Percentiles rank a stretch among this genome's conserved stretches.
phyloP scores from a whole-genome alignment of 2,888 invertebrate genomes.

The Cephus spinipes region DNA sequence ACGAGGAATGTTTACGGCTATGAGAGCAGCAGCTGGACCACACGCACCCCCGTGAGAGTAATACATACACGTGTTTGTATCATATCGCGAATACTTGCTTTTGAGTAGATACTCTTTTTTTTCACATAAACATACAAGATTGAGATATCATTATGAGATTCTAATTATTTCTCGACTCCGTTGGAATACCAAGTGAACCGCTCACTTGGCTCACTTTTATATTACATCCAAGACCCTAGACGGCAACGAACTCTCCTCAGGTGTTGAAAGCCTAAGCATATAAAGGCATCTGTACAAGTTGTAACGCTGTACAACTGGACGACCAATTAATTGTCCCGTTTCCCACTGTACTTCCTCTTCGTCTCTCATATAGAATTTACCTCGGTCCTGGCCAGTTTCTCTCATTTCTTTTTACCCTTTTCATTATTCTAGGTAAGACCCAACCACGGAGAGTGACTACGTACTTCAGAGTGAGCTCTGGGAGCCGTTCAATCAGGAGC shows the following conservation, averaged over 20 bases:
- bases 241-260: not conserved
- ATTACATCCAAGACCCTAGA: not conserved
- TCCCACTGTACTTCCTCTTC: not conserved
- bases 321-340: conserved; percentile 8
- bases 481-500: conserved; percentile 31
- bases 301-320: not conserved
- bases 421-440: conserved; percentile 5
- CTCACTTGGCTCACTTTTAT: not conserved
- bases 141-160: not conserved
- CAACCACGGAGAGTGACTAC: conserved; percentile 36
- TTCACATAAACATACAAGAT: not conserved
- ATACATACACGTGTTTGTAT: not conserved
- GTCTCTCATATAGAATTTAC: not conserved
- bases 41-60: conserved; percentile 21
- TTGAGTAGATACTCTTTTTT: not conserved
- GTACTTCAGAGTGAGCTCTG: conserved; percentile 32
- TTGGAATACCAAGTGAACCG: not conserved
- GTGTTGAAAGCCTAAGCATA: not conserved
- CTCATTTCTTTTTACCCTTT: conserved; percentile 1
- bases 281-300: not conserved
- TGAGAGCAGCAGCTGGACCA: conserved; percentile 28
- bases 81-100: not conserved
- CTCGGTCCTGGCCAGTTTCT: not conserved
- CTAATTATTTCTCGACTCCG: not conserved
- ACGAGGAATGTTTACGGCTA: conserved; percentile 31